Base-by-base conservation (phyloP, 2,888 invertebrate species). In the Dinocampus coccinellae region DNA sequence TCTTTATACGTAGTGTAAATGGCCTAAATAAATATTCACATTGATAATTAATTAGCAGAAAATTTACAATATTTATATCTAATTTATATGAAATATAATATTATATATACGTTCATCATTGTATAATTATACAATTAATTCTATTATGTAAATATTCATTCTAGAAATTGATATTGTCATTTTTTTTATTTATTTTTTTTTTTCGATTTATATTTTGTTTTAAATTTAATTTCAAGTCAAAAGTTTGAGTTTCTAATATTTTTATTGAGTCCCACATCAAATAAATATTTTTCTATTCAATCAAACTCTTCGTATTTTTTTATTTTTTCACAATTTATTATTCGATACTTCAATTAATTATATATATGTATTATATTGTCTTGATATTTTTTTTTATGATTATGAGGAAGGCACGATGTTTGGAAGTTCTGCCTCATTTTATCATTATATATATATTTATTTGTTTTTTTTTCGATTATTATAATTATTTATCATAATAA, bases 391-490 rank as follows among this genome's bases (percentile, higher is more conserved):
- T 47, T 47, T n/a, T 57, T 29, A 10, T 80, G 76, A 72, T 73
- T 75, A 78, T 73, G 69, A 76, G 77, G 77, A 85, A 85, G 85
- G 83, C 83, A 84, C 85, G 82, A 83, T 81, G 82, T 79, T 82
- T 83, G 83, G 83, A 85, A 85, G 82, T 85, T 81, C 79, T 83
- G 83, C 82, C 81, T 82, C 78, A 76, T 70, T 63, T 69, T 24
- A 74, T n/a, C n/a, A n/a, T n/a, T n/a, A n/a, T n/a, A n/a, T n/a
- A n/a, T n/a, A n/a, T n/a, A n/a, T n/a, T n/a, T n/a, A 70, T 73
- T 73, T 72, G 65, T 73, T 68, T 64, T 58, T 36, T 65, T 52
- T 61, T 64, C 9, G 9, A 34, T 64, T 64, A 52, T 22, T 53
- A n/a, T 42, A n/a, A 0, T 24, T 4, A 29, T 29, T 4, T 29